phyloP scores from a whole-genome alignment of 1,140 invertebrate species.

The Elysia chlorotica region DNA sequence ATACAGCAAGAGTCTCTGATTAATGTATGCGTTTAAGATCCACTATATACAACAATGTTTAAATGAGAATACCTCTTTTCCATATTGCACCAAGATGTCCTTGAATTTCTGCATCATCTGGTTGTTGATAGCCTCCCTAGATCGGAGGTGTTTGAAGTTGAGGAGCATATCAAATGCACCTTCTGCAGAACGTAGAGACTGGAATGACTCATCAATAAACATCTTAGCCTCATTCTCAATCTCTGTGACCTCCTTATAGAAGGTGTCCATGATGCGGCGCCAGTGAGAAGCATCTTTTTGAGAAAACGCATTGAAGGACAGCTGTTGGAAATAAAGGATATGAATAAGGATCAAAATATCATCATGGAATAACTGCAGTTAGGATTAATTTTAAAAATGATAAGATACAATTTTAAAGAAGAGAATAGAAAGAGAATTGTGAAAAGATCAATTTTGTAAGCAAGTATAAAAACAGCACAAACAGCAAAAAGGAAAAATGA shows the following conservation, averaged over 20 bases:
- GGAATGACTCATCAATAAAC: conserved; percentile 87
- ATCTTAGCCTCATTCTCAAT: conserved; percentile 82
- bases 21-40: too few relatives aligned
- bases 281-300: conserved; percentile 79
- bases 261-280: conserved; percentile 78
- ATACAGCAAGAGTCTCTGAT: too few relatives aligned
- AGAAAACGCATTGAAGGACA: conserved; percentile 82
- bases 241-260: conserved; percentile 73
- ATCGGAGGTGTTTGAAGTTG: conserved; percentile 80
- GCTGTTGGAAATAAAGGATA: conserved; percentile 43
- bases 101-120: conserved; percentile 82
- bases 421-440: too few relatives aligned
- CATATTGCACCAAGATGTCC: conserved; percentile 82
- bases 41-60: too few relatives aligned
- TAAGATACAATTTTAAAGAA: too few relatives aligned
- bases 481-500: too few relatives aligned
- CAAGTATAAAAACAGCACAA: too few relatives aligned
- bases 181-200: conserved; percentile 77
- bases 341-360: too few relatives aligned
- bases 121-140: conserved; percentile 72
- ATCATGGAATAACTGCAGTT: too few relatives aligned
- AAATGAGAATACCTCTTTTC: conserved; percentile 84
- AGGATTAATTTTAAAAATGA: too few relatives aligned
- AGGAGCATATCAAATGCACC: conserved; percentile 78
- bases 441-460: too few relatives aligned